Conservation (phyloP, 2,888 invertebrate species). For the Saturnia japonica region DNA sequence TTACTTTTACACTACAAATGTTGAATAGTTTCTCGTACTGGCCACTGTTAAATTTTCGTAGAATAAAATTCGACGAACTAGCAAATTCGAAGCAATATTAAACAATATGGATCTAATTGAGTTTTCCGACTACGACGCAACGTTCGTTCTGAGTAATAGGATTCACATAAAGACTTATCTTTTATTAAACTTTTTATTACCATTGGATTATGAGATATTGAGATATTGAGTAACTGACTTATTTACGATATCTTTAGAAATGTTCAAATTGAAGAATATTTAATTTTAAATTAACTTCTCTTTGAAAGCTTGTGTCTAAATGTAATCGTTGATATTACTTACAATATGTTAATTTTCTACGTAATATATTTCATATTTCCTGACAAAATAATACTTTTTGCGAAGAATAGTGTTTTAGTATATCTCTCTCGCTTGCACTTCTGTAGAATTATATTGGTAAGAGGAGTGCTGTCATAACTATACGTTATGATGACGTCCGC, state of each 20-base stretch:
- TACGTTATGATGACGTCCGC: no score
- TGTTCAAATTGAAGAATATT: background rate
- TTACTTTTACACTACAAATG: slow-evolving; percentile 2
- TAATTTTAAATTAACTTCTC: background rate
- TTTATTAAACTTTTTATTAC: slow-evolving; percentile 6
- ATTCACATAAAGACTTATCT: background rate
- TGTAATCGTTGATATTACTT: background rate
- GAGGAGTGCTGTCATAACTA: no score
- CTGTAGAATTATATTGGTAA: no score
- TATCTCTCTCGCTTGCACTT: no score
- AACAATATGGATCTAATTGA: background rate
- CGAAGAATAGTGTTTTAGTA: no score
- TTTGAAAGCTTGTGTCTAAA: background rate
- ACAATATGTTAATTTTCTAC: no score
- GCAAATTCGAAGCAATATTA: background rate
- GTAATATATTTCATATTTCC: no score
- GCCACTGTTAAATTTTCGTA: background rate
- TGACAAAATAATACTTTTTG: no score
- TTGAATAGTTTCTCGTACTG: background rate
- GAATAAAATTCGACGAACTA: background rate
- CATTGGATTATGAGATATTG: background rate
- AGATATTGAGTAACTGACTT: background rate
- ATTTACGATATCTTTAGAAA: background rate
- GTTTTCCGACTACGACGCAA: background rate
- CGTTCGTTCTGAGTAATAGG: slow-evolving; percentile 5